A percentile compares a stretch with the other conserved stretches of the same genome.
These are phyloP conservation scores for Camponotus fellah DNA, from an alignment of 2,888 invertebrate species.

Conservation along the genomic window DNA sequence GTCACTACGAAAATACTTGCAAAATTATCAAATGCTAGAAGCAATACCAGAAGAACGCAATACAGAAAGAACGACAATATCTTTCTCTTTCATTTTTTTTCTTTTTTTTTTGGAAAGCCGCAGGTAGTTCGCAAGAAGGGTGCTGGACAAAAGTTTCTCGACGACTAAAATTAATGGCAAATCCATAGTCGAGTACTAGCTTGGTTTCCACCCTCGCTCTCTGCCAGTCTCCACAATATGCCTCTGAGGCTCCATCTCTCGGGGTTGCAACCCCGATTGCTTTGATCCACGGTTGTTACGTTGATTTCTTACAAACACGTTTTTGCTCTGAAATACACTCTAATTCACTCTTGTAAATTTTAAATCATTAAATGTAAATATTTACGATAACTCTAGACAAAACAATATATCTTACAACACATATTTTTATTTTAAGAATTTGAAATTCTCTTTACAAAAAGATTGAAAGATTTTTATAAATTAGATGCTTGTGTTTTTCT, in stretches of 20 bases:
- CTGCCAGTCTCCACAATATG: conserved; percentile 23
- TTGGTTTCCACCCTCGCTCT: conserved; percentile 63
- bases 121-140: conserved; percentile 75
- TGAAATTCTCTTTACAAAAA: neutral
- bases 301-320: neutral
- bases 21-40: conserved; percentile 63
- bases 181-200: conserved; percentile 82
- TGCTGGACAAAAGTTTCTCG: conserved; percentile 80
- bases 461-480: neutral
- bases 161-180: conserved; percentile 83
- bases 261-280: conserved; percentile 33
- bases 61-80: conserved; percentile 48
- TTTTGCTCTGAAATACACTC: neutral
- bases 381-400: neutral
- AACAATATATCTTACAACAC: neutral
- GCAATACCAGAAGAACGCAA: conserved; percentile 38
- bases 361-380: neutral
- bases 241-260: conserved; percentile 75
- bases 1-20: neutral
- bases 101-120: conserved; percentile 72
- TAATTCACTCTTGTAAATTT: neutral
- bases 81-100: conserved; percentile 6
- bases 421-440: neutral
- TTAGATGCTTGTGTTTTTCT: neutral
- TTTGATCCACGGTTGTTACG: conserved; percentile 24